Conservation (phyloP, 2,113 vertebrate genomes). For the Neogobius melanostomus region DNA sequence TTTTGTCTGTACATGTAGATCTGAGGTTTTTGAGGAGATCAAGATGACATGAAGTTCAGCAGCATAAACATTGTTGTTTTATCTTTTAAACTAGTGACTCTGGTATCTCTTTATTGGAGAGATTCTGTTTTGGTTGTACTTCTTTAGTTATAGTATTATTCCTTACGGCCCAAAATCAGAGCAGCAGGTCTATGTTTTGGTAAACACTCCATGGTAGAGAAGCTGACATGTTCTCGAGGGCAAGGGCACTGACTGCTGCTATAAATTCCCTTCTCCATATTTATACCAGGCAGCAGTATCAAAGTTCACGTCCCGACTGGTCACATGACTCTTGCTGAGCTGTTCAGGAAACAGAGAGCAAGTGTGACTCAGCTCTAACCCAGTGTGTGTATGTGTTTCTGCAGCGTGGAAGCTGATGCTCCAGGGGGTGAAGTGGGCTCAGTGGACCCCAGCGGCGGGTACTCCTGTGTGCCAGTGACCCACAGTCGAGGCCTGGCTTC, state of each 20-base stretch:
- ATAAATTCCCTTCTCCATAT: conserved; percentile 37
- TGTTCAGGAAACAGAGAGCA: conserved; percentile 14
- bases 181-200: background rate
- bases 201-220: conserved; percentile 5
- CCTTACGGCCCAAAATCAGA: background rate
- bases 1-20: too few relatives aligned
- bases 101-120: too few relatives aligned
- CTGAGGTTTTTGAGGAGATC: too few relatives aligned
- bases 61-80: too few relatives aligned
- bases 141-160: background rate
- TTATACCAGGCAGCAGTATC: conserved; percentile 45
- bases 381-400: conserved; percentile 30
- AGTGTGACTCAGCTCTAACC: conserved; percentile 34
- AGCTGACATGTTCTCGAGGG: background rate
- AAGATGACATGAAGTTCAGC: too few relatives aligned
- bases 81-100: too few relatives aligned
- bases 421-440: conserved; percentile 85
- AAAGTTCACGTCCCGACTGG: conserved; percentile 44
- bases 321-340: conserved; percentile 36
- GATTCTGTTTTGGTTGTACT: background rate
- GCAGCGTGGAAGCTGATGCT: conserved; percentile 93
- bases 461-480: conserved; percentile 83
- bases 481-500: conserved; percentile 80
- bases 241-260: conserved; percentile 23
- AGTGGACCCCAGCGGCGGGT: conserved; percentile 80